These are phyloP conservation scores for Perccottus glenii DNA, from an alignment of 2,113 vertebrate species.

Conservation along the genomic window DNA sequence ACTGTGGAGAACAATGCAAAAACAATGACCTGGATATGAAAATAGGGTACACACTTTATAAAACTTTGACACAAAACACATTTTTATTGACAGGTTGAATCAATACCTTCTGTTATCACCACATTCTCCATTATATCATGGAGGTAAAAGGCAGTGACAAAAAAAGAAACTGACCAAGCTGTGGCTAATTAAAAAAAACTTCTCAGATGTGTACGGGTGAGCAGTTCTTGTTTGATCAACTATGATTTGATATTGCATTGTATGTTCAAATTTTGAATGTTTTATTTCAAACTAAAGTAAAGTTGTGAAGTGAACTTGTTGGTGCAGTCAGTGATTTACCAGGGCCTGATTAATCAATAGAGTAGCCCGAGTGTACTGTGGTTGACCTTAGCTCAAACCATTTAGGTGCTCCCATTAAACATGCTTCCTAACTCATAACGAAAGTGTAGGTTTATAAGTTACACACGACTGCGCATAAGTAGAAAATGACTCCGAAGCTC, in stretches of 20 bases:
- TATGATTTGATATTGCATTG: too few species aligned
- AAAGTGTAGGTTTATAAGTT: constrained; percentile 21
- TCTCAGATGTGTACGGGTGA: not conserved
- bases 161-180: too few species aligned
- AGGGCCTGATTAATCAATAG: constrained; percentile 37
- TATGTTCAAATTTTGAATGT: too few species aligned
- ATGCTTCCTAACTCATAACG: not conserved
- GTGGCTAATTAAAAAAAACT: too few species aligned
- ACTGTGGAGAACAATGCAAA: not conserved
- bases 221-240: too few species aligned
- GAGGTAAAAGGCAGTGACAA: too few species aligned
- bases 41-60: too few species aligned
- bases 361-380: constrained; percentile 20
- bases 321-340: constrained; percentile 19
- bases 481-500: constrained; percentile 34
- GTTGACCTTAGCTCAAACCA: constrained; percentile 33
- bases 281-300: constrained; percentile 3
- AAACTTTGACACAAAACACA: too few species aligned
- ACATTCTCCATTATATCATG: too few species aligned
- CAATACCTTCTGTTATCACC: too few species aligned
- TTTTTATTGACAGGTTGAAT: too few species aligned
- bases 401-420: constrained; percentile 5
- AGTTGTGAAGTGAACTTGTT: constrained; percentile 30
- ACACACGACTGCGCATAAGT: constrained; percentile 17
- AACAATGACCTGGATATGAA: too few species aligned